phyloP scores from a whole-genome alignment of 2,113 vertebrate genomes.

The Atlantisia rogersi region DNA sequence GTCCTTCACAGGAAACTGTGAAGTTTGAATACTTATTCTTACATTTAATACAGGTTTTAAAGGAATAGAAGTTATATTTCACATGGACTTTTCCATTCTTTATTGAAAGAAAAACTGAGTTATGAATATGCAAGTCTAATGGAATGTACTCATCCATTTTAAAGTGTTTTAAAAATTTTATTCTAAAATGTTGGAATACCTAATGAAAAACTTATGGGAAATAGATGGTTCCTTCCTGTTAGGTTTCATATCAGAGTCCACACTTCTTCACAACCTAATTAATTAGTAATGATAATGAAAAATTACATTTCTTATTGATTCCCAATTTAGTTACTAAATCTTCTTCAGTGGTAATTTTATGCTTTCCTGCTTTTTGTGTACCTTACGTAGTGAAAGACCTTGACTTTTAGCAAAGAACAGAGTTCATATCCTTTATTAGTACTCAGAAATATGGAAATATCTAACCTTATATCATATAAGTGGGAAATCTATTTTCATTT shows the following conservation, averaged over 20 bases:
- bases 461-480: neutral
- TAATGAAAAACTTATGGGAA: slow-evolving; percentile 38
- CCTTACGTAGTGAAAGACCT: neutral
- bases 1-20: neutral
- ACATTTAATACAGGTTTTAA: neutral
- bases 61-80: neutral
- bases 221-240: neutral
- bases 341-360: slow-evolving; percentile 37
- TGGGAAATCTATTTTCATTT: neutral
- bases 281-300: slow-evolving; percentile 35
- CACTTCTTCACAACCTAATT: neutral
- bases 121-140: slow-evolving; percentile 12
- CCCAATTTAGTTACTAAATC: slow-evolving; percentile 11
- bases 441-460: neutral
- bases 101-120: neutral
- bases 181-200: slow-evolving; percentile 4
- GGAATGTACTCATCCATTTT: slow-evolving; percentile 40
- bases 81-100: neutral
- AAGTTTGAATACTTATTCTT: neutral
- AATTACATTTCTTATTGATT: slow-evolving; percentile 37
- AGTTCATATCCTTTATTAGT: neutral
- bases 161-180: slow-evolving; percentile 21
- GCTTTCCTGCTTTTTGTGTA: neutral
- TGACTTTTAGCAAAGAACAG: neutral
- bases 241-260: neutral